These are phyloP conservation scores for Drosophila maculinotata DNA, from an alignment of 2,888 invertebrate genomes.

Conservation along the genomic window DNA sequence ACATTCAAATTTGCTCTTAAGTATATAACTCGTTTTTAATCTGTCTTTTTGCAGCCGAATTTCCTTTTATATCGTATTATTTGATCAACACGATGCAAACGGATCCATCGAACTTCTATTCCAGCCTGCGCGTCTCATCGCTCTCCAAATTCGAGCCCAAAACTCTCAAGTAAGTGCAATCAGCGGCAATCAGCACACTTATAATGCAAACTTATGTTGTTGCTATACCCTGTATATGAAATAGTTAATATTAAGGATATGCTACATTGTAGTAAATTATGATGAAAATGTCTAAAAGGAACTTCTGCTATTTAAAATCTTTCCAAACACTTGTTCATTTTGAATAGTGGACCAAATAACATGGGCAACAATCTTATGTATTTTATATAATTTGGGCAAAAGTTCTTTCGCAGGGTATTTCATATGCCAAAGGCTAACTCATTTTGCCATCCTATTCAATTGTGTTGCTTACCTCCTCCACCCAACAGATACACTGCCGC, in stretches of 20 bases:
- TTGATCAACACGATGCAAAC: constrained; percentile 94
- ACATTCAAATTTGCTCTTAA: no score
- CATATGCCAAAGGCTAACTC: not conserved
- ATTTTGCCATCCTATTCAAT: constrained; percentile 9
- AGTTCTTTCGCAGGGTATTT: not conserved
- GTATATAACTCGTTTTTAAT: no score
- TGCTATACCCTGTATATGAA: constrained; percentile 3
- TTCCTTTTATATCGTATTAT: constrained; percentile 96
- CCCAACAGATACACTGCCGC: constrained; percentile 91
- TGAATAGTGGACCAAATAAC: no score
- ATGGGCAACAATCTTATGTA: no score
- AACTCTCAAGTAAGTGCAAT: constrained; percentile 85
- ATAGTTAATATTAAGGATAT: no score
- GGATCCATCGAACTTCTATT: constrained; percentile 94
- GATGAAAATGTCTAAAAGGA: no score
- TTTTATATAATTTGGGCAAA: no score
- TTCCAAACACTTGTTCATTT: no score
- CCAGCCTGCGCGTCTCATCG: constrained; percentile 93
- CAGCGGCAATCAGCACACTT: not conserved
- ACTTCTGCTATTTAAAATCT: no score
- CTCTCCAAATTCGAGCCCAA: constrained; percentile 94
- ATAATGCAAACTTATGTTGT: not conserved
- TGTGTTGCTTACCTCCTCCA: not conserved
- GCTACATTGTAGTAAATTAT: no score
- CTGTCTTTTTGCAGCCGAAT: constrained; percentile 88